These are phyloP conservation scores for Antennarius maculatus DNA, from an alignment of 2,797 vertebrate species.

Conservation along the genomic window DNA sequence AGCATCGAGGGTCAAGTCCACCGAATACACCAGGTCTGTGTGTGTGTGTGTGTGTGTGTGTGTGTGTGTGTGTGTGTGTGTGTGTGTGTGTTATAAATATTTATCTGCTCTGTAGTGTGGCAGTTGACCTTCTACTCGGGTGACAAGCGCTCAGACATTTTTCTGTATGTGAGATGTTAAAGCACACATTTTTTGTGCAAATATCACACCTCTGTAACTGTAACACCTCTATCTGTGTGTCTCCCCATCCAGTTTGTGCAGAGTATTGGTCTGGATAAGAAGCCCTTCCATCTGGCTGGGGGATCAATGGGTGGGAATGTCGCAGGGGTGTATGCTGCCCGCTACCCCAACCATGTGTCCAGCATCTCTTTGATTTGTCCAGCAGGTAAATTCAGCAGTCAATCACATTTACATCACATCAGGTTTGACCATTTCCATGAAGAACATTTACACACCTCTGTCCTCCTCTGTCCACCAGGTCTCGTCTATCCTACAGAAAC, in stretches of 20 bases:
- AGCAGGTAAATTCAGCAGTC: conserved; percentile 50
- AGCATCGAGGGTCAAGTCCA: conserved; percentile 90
- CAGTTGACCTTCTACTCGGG: too few species aligned
- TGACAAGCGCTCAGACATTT: too few species aligned
- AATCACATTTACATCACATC: background rate
- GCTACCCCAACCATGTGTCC: conserved; percentile 39
- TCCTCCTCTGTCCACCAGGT: conserved; percentile 39
- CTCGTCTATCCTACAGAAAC: conserved; percentile 62
- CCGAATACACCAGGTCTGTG: conserved; percentile 91
- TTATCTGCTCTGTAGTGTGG: too few species aligned
- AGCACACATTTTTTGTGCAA: too few species aligned
- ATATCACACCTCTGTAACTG: too few species aligned
- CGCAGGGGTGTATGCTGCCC: conserved; percentile 63
- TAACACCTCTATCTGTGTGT: background rate
- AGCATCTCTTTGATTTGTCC: conserved; percentile 66
- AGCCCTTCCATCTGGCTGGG: conserved; percentile 66
- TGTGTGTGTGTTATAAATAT: background rate
- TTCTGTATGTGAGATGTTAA: too few species aligned
- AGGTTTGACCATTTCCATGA: background rate
- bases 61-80: background rate
- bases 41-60: too few species aligned
- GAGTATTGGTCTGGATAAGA: conserved; percentile 62
- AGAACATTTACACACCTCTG: background rate
- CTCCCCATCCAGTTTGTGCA: conserved; percentile 53
- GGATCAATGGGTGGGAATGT: conserved; percentile 74